phyloP scores from a whole-genome alignment of 2,888 invertebrate species.

The Dimorphilus gyrociliatus region DNA sequence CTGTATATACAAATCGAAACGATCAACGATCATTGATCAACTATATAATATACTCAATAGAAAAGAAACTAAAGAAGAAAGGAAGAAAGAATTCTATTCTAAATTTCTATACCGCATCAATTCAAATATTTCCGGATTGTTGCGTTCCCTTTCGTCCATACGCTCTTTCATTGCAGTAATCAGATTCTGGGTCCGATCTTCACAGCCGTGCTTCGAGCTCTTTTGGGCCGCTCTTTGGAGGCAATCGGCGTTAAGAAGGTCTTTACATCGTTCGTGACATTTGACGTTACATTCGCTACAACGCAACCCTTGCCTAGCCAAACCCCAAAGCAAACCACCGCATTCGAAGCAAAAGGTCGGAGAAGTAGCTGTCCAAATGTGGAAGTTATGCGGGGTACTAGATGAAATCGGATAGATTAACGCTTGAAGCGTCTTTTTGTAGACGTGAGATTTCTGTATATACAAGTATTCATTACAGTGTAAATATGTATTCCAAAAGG shows the following conservation, averaged over 20 bases:
- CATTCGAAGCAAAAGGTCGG: slow-evolving; percentile 99
- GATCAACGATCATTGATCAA: too few species aligned
- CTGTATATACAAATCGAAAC: too few species aligned
- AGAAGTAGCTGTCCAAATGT: slow-evolving; percentile 94
- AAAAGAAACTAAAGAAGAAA: too few species aligned
- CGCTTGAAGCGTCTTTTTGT: slow-evolving; percentile 97
- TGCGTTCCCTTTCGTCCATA: slow-evolving; percentile 95
- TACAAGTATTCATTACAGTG: too few species aligned
- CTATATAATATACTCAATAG: too few species aligned
- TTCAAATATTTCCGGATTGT: slow-evolving; percentile 97
- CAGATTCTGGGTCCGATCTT: slow-evolving; percentile 95
- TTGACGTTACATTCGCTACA: slow-evolving; percentile 99
- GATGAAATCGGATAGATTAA: slow-evolving; percentile 97
- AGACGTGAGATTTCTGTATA: slow-evolving; percentile 95
- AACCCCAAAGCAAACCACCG: slow-evolving; percentile 95
- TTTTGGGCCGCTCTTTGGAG: slow-evolving; percentile 99
- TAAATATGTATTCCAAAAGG: too few species aligned
- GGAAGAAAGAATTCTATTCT: slow-evolving; percentile 25
- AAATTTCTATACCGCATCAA: slow-evolving; percentile 62
- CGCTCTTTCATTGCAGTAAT: slow-evolving; percentile 98
- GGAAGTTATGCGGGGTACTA: slow-evolving; percentile 97
- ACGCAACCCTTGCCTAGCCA: slow-evolving; percentile 89
- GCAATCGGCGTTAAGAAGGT: slow-evolving; percentile 95
- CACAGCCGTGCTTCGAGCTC: slow-evolving; percentile 96
- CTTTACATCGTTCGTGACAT: slow-evolving; percentile 99